phyloP scores from a whole-genome alignment of 2,113 vertebrate species.

The Lepus americanus region DNA sequence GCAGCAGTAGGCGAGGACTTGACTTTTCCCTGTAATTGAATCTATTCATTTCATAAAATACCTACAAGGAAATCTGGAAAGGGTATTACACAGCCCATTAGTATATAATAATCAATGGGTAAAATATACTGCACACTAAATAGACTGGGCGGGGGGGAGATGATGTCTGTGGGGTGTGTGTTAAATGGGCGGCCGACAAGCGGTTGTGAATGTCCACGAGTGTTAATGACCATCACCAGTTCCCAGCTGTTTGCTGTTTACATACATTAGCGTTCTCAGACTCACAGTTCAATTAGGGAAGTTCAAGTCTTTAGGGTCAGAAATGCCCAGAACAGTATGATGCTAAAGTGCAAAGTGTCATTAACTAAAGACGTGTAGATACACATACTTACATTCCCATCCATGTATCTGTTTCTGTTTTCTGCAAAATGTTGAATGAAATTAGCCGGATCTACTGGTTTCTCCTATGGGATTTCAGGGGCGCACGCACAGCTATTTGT shows the following conservation, averaged over 20 bases:
- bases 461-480: not conserved
- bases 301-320: slow-evolving; percentile 51
- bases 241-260: not conserved
- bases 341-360: not conserved
- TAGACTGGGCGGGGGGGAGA: slow-evolving; percentile 54
- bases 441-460: not conserved
- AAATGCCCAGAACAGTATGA: not conserved
- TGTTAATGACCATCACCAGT: not conserved
- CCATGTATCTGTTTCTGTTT: not conserved
- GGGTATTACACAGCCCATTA: slow-evolving; percentile 79
- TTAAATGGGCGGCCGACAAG: not conserved
- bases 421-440: slow-evolving; percentile 37
- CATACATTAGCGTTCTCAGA: not conserved
- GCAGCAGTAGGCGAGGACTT: slow-evolving; percentile 52
- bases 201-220: not conserved
- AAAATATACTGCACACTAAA: slow-evolving; percentile 69
- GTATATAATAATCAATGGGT: slow-evolving; percentile 74
- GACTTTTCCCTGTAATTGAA: slow-evolving; percentile 75
- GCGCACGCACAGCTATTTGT: not conserved
- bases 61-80: slow-evolving; percentile 68
- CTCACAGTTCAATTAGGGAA: slow-evolving; percentile 32
- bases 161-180: slow-evolving; percentile 3
- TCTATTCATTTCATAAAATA: slow-evolving; percentile 76
- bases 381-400: not conserved
- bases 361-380: slow-evolving; percentile 29